Conservation (phyloP, 2,888 invertebrate species). For the Drosophila fungiperda region DNA sequence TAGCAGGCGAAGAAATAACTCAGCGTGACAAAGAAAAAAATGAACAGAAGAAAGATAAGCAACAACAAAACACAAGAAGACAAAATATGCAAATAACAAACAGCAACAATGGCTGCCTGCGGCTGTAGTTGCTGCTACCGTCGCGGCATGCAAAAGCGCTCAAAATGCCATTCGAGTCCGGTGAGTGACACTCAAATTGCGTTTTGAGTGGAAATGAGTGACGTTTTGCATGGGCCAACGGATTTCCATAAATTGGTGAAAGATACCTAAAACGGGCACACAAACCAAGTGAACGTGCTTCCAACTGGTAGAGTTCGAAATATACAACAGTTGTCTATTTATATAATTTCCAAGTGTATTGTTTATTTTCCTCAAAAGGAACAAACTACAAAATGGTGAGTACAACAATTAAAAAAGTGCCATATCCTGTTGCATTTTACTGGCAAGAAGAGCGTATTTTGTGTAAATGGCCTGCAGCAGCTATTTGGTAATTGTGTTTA, state of each 20-base stretch:
- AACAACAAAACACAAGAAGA: constrained; percentile 22
- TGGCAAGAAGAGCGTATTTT: not conserved
- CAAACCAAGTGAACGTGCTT: constrained; percentile 63
- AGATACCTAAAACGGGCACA: constrained; percentile 73
- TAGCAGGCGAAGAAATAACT: constrained; percentile 26
- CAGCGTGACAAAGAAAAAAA: constrained; percentile 30
- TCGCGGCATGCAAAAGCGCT: constrained; percentile 41
- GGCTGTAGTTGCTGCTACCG: constrained; percentile 10
- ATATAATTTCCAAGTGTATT: not conserved
- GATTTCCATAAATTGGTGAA: constrained; percentile 81
- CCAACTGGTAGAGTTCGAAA: constrained; percentile 52
- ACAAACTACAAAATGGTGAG: constrained; percentile 56
- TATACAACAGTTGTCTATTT: not conserved
- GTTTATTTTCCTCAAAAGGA: not conserved
- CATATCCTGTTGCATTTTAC: not conserved
- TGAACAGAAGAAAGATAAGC: constrained; percentile 3
- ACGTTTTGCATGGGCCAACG: constrained; percentile 73
- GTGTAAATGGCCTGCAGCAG: not conserved
- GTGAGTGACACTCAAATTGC: constrained; percentile 70
- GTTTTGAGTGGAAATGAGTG: constrained; percentile 74
- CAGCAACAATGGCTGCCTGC: constrained; percentile 11
- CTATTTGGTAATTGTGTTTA: not conserved
- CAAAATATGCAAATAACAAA: constrained; percentile 43
- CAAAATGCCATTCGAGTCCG: constrained; percentile 69
- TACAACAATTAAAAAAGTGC: not conserved